phyloP scores from a whole-genome alignment of 2,113 vertebrate species.

The Epinephelus cyanopodus region DNA sequence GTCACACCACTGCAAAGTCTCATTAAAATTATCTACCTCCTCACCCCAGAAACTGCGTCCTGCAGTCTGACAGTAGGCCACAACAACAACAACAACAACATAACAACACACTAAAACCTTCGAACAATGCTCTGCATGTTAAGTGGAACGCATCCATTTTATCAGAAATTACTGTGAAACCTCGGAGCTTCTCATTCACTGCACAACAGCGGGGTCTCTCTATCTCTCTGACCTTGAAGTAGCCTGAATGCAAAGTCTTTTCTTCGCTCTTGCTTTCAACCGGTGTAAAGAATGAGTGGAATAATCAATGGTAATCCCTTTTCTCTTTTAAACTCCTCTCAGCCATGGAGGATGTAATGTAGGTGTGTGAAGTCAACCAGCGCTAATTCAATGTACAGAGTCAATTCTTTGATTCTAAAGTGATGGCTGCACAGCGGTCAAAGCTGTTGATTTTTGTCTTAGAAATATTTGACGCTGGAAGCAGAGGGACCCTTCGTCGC shows the following conservation, averaged over 20 bases:
- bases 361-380: constrained; percentile 29
- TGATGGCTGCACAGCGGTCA: not conserved
- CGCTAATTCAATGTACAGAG: constrained; percentile 39
- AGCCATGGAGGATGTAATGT: constrained; percentile 30
- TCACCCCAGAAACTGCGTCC: constrained; percentile 41
- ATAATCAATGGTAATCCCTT: constrained; percentile 66
- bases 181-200: constrained; percentile 54
- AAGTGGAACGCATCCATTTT: constrained; percentile 60
- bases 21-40: constrained; percentile 72
- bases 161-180: constrained; percentile 62
- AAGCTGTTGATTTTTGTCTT: not conserved
- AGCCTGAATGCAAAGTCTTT: constrained; percentile 61
- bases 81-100: constrained; percentile 48
- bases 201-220: constrained; percentile 47
- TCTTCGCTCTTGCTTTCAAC: constrained; percentile 2
- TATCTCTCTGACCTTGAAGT: constrained; percentile 73
- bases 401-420: constrained; percentile 18
- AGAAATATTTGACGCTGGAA: constrained; percentile 2
- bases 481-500: not conserved
- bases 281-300: constrained; percentile 40
- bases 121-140: constrained; percentile 58
- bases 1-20: constrained; percentile 44
- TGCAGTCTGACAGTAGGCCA: constrained; percentile 49
- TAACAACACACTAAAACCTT: constrained; percentile 42
- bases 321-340: constrained; percentile 46